Base-by-base conservation (phyloP, 2,888 invertebrate species). In the Cyrtodaria siliqua region DNA sequence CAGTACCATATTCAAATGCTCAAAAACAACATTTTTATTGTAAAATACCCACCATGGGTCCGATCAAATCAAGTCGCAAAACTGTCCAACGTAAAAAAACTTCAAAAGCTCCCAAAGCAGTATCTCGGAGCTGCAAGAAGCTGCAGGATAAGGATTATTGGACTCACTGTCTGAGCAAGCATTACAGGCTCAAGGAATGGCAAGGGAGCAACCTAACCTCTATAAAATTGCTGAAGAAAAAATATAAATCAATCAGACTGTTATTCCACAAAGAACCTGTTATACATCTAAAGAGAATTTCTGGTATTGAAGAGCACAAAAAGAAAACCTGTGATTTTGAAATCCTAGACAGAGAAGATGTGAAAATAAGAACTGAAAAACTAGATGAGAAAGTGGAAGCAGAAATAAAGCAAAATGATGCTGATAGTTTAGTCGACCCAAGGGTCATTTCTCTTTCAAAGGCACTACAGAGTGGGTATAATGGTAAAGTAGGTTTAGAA, bases 381-480 rank as follows among this genome's bases (percentile, higher is more conserved):
- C 26, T 29, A 26, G 64, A 64, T 29, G 23, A 29, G 24, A 38
- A 55, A 47, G 44, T 47, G 23, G 64, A 64, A 33, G 20, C 27
- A 29, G 42, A 55, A 20, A 44, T 55, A 12, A 40, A 50, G 23
- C 6, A 12, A 12, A 29, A 47, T 12, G 47, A 55, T 23, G 8
- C n/a, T 16, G 42, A 40, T 2, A 4, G 42, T 59, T 52, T 79
- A 16, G 79, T 79, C 3, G 79, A 79, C 52, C 79, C 79, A 42
- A 67, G 74, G 27, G 79, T 79, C 8, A 72, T 79, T 56, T 75
- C 79, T 20, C 49, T 75, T 42, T 79, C 79, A 6, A 75, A 59
- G 47, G 60, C 71, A 24, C 52, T 79, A 33, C 44, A 68, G 26
- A 75, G 74, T 68, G 55, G 64, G 23, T 60, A 59, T 29, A 75